Conservation (phyloP, 2,888 invertebrate species). For the Mechanitis messenoides region DNA sequence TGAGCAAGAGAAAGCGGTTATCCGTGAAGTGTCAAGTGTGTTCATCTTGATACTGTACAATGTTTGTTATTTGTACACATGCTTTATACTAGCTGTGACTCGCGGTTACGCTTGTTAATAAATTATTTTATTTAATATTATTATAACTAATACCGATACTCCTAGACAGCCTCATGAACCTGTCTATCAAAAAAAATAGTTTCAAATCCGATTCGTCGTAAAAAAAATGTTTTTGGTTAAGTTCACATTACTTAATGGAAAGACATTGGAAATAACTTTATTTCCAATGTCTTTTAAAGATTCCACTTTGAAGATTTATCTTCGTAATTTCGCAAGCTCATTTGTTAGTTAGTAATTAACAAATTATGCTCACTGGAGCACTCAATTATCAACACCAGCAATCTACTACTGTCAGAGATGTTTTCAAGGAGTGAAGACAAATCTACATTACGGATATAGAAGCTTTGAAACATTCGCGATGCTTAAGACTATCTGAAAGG, state of each 20-base stretch:
- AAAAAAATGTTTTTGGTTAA: too few species aligned
- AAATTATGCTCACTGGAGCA: slow-evolving; percentile 24
- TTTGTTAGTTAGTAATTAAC: slow-evolving; percentile 22
- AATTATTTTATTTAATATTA: too few species aligned
- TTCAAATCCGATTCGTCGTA: too few species aligned
- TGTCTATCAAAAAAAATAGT: too few species aligned
- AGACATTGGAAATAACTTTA: too few species aligned
- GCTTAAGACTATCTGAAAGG: slow-evolving; percentile 30
- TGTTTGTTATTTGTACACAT: too few species aligned
- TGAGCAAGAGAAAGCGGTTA: background rate
- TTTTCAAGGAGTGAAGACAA: slow-evolving; percentile 23
- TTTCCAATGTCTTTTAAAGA: too few species aligned
- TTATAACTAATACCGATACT: too few species aligned
- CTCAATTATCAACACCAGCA: slow-evolving; percentile 27
- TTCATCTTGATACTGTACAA: slow-evolving; percentile 15
- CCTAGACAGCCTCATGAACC: too few species aligned
- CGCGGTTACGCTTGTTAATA: too few species aligned
- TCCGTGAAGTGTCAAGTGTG: background rate
- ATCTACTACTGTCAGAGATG: slow-evolving; percentile 20
- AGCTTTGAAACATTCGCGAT: slow-evolving; percentile 22
- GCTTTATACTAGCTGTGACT: too few species aligned
- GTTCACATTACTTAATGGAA: too few species aligned
- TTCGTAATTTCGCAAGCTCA: slow-evolving; percentile 11
- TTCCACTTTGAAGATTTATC: background rate
- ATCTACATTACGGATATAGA: slow-evolving; percentile 23